A percentile compares a stretch with the other conserved stretches of the same genome.
Conservation (phyloP, 2,797 vertebrate species). For the Myotis findleyi region DNA sequence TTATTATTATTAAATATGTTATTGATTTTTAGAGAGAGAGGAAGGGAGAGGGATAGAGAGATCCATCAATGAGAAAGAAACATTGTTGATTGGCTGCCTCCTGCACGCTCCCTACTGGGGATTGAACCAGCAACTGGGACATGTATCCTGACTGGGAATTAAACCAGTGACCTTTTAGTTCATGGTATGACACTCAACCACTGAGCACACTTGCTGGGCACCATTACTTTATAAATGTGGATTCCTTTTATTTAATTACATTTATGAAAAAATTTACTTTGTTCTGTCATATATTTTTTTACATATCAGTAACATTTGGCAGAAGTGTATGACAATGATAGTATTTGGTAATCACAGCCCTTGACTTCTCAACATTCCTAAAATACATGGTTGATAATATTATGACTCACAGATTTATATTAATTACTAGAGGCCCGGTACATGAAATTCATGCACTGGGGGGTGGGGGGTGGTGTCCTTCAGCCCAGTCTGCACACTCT, state of each 20-base stretch:
- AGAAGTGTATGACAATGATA: conserved; percentile 10
- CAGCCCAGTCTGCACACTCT: too few species aligned
- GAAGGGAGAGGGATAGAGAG: too few species aligned
- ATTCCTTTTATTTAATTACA: background rate
- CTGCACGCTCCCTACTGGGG: too few species aligned
- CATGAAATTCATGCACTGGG: too few species aligned
- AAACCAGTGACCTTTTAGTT: too few species aligned
- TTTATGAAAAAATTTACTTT: background rate
- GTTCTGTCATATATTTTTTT: background rate
- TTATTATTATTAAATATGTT: background rate
- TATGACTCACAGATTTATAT: background rate
- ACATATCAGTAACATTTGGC: background rate
- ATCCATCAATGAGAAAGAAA: too few species aligned
- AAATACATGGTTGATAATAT: background rate
- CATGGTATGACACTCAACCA: too few species aligned
- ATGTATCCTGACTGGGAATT: too few species aligned
- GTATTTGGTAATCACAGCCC: background rate
- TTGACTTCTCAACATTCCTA: background rate
- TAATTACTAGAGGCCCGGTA: background rate
- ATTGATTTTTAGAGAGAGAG: too few species aligned
- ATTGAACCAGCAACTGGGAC: too few species aligned
- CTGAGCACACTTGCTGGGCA: background rate
- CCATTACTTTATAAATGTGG: background rate
- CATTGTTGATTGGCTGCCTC: too few species aligned
- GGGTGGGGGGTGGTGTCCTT: too few species aligned